Evolutionary conservation across 2,113 vertebrate genomes (phyloP).

Genomic region (Sprattus sprattus): DNA sequence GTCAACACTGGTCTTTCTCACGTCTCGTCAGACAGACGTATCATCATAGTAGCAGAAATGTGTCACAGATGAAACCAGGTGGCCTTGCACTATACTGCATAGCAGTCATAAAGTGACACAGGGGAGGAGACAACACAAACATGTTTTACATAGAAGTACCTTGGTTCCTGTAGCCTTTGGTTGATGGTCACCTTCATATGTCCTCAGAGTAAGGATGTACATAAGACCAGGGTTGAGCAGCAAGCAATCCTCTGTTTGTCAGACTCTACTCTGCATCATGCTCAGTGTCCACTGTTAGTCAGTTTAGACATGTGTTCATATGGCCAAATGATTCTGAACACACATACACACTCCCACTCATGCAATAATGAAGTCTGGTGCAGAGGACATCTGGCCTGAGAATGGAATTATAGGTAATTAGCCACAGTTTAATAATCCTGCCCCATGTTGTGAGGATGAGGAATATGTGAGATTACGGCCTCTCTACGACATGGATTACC

Average conservation of each 20-base stretch:
- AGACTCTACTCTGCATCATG: background rate
- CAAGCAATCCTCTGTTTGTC: background rate
- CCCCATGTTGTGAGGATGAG: slow-evolving; percentile 27
- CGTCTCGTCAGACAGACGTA: background rate
- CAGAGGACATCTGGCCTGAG: slow-evolving; percentile 43
- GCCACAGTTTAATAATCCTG: slow-evolving; percentile 47
- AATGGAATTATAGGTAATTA: slow-evolving; percentile 49
- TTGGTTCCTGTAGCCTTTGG: background rate
- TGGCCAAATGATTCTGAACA: background rate
- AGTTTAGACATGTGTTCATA: background rate
- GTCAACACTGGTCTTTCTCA: background rate
- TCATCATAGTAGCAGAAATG: background rate
- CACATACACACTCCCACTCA: background rate
- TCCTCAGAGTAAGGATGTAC: background rate
- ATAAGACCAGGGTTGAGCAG: background rate
- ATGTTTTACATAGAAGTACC: background rate
- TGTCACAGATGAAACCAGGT: too few species aligned
- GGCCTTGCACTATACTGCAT: background rate
- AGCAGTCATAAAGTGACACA: background rate
- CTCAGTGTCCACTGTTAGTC: background rate
- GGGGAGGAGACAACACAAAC: too few species aligned
- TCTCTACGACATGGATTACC: slow-evolving; percentile 42
- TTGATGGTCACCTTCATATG: background rate
- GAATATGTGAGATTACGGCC: slow-evolving; percentile 38
- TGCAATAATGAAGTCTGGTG: slow-evolving; percentile 23